These are phyloP conservation scores for Neoitamus cyanurus DNA, from an alignment of 2,888 invertebrate species.

Conservation along the genomic window DNA sequence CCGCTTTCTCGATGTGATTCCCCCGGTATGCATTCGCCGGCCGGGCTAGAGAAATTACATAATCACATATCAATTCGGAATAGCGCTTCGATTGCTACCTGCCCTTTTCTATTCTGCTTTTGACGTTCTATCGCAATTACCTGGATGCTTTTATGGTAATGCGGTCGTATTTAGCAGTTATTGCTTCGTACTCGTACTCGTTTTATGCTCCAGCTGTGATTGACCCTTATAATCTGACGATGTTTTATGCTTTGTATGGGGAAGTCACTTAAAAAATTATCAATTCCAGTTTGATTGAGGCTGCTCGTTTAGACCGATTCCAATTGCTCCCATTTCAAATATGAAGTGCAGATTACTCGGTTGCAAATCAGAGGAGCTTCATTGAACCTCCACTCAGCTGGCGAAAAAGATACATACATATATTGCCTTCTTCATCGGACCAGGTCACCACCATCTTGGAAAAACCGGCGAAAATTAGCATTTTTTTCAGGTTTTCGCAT, in stretches of 20 bases:
- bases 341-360: no score
- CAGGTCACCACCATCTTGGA: no score
- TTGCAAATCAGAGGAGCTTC: no score
- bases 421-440: no score
- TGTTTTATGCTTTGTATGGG: background rate
- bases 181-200: background rate
- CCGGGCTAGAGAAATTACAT: constrained; percentile 25
- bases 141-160: constrained; percentile 21
- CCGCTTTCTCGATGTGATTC: background rate
- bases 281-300: background rate
- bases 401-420: no score
- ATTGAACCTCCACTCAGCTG: no score
- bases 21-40: background rate
- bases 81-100: constrained; percentile 26
- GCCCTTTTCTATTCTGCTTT: constrained; percentile 23
- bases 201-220: background rate
- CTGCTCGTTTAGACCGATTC: background rate
- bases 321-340: background rate
- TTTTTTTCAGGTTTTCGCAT: no score
- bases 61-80: constrained; percentile 36
- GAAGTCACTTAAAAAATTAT: background rate
- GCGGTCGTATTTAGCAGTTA: constrained; percentile 7
- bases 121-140: constrained; percentile 28
- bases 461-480: no score
- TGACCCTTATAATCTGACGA: background rate